Percentiles rank a stretch among this genome's conserved stretches.
These are phyloP conservation scores for Sebastes minor DNA, from an alignment of 2,797 vertebrate genomes.

Conservation along the genomic window DNA sequence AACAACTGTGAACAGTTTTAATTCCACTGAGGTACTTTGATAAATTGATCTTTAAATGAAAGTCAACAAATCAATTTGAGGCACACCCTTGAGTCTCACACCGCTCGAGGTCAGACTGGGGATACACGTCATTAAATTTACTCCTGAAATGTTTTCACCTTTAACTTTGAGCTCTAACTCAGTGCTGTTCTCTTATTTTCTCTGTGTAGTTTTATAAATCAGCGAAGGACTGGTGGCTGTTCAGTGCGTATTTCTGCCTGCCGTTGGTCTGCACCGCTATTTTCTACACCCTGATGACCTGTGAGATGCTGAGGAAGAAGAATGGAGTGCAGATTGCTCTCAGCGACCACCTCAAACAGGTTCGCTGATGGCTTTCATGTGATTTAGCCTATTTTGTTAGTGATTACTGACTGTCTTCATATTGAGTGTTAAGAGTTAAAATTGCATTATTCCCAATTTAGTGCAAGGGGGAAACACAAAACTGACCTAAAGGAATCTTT, in stretches of 20 bases:
- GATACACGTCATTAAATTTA: constrained; percentile 5
- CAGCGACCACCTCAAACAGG: constrained; percentile 84
- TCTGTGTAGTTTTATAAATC: constrained; percentile 89
- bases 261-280: constrained; percentile 92
- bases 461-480: not conserved
- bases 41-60: constrained; percentile 21
- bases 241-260: constrained; percentile 95
- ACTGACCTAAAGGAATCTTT: not conserved
- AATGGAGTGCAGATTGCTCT: constrained; percentile 81
- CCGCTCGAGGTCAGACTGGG: not conserved
- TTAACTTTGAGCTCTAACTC: constrained; percentile 10
- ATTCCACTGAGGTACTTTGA: constrained; percentile 18
- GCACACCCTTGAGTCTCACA: not conserved
- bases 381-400: not conserved
- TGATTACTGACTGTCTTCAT: not conserved
- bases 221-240: constrained; percentile 97
- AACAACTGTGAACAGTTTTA: constrained; percentile 10
- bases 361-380: constrained; percentile 1
- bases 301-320: constrained; percentile 86
- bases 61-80: constrained; percentile 16
- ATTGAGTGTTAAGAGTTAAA: not conserved
- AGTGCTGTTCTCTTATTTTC: constrained; percentile 5
- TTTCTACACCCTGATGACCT: constrained; percentile 98
- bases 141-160: constrained; percentile 20
- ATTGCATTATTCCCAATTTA: not conserved